Evolutionary conservation across 2,113 vertebrate species (phyloP).

Genomic region (Agapornis roseicollis): DNA sequence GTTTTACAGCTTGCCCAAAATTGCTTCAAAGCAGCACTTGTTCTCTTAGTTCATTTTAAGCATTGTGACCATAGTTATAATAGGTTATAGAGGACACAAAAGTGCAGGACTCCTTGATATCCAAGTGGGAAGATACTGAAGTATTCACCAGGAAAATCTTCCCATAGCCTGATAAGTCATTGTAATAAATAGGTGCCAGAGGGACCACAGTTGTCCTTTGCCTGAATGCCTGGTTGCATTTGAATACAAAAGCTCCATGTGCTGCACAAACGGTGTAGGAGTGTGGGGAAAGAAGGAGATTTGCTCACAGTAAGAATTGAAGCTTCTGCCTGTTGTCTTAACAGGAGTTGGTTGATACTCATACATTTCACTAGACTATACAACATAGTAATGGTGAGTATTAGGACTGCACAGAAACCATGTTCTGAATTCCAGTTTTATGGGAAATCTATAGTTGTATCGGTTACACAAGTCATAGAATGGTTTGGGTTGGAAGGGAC

Average conservation of each 20-base stretch:
- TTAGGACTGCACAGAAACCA: not conserved
- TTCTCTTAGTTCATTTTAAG: not conserved
- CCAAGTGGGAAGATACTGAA: not conserved
- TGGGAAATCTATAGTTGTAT: not conserved
- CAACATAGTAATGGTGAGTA: rapidly evolving
- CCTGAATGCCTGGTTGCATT: not conserved
- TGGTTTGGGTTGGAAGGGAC: not conserved
- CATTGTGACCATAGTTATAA: not conserved
- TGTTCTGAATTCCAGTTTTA: not conserved
- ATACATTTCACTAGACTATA: rapidly evolving
- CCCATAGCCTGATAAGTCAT: not conserved
- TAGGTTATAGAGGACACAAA: not conserved
- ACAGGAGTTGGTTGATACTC: rapidly evolving
- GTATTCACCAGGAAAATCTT: not conserved
- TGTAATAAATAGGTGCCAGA: rapidly evolving
- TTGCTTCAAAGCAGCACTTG: not conserved
- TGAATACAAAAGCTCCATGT: not conserved
- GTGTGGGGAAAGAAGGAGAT: not conserved
- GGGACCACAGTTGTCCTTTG: rapidly evolving
- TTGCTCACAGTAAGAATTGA: rapidly evolving
- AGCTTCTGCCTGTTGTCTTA: not conserved
- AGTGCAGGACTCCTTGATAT: not conserved
- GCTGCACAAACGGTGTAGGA: rapidly evolving
- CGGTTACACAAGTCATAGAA: not conserved
- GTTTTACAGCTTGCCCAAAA: not conserved